These are phyloP conservation scores for Apamea anceps DNA, from an alignment of 2,888 invertebrate species.

Conservation along the genomic window DNA sequence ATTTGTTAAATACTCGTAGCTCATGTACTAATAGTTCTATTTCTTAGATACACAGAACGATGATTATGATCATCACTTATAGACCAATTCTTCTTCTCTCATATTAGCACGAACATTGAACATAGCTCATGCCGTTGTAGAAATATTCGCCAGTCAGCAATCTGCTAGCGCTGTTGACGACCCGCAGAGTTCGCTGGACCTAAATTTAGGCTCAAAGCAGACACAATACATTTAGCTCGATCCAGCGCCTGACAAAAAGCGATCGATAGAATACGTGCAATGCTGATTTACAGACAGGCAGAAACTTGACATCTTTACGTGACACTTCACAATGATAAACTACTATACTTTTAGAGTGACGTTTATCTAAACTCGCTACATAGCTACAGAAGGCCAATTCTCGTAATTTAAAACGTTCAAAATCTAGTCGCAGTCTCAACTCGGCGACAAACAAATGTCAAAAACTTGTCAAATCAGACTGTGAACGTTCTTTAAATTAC, in stretches of 20 bases:
- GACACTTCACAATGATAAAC: neutral
- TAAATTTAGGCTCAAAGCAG: neutral
- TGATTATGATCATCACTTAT: no score
- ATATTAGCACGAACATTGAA: neutral
- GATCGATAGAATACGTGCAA: neutral
- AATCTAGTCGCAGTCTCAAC: no score
- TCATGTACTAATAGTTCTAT: no score
- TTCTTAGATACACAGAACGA: no score
- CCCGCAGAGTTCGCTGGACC: neutral
- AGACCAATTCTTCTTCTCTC: no score
- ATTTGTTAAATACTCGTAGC: no score
- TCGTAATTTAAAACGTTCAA: no score
- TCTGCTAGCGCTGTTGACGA: neutral
- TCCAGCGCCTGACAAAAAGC: neutral
- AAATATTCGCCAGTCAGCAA: neutral
- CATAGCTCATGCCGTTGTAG: neutral
- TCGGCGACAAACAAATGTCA: no score
- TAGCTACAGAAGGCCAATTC: no score
- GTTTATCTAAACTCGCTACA: neutral
- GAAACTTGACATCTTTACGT: neutral
- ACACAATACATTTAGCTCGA: neutral
- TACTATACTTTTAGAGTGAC: neutral
- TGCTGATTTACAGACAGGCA: neutral
- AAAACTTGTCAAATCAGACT: no score
- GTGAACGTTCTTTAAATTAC: no score